These are phyloP conservation scores for Agrotis exclamationis DNA, from an alignment of 2,888 invertebrate species.

Conservation along the genomic window DNA sequence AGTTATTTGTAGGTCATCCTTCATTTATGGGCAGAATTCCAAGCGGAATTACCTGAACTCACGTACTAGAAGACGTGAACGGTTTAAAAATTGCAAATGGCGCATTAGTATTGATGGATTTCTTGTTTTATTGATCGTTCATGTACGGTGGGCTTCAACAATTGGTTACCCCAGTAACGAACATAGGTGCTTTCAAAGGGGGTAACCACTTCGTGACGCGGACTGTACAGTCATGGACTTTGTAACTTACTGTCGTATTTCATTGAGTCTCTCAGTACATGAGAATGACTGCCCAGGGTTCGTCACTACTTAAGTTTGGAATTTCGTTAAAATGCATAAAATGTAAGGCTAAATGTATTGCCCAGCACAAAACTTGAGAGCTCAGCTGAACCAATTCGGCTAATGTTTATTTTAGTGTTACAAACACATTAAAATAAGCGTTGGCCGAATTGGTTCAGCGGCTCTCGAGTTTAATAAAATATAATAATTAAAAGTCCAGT, in stretches of 20 bases:
- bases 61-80: slow-evolving; percentile 55
- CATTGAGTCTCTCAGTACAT: not conserved
- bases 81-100: slow-evolving; percentile 50
- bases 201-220: too few relatives aligned
- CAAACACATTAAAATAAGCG: too few relatives aligned
- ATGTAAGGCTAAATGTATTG: too few relatives aligned
- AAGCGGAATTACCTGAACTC: slow-evolving; percentile 61
- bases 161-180: too few relatives aligned
- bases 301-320: not conserved
- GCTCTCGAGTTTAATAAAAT: too few relatives aligned
- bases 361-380: too few relatives aligned
- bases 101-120: slow-evolving; percentile 28
- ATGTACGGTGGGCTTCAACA: not conserved
- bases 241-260: not conserved
- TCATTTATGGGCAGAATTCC: slow-evolving; percentile 64
- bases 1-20: slow-evolving; percentile 63
- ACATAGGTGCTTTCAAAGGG: too few relatives aligned
- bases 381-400: too few relatives aligned
- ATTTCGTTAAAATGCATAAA: not conserved
- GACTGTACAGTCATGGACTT: not conserved
- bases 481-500: too few relatives aligned
- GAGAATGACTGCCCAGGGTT: not conserved
- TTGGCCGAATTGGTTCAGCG: too few relatives aligned
- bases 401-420: too few relatives aligned
- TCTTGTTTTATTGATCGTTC: slow-evolving; percentile 21